Conservation (phyloP, 2,888 invertebrate genomes). For the Spialia ferax region DNA sequence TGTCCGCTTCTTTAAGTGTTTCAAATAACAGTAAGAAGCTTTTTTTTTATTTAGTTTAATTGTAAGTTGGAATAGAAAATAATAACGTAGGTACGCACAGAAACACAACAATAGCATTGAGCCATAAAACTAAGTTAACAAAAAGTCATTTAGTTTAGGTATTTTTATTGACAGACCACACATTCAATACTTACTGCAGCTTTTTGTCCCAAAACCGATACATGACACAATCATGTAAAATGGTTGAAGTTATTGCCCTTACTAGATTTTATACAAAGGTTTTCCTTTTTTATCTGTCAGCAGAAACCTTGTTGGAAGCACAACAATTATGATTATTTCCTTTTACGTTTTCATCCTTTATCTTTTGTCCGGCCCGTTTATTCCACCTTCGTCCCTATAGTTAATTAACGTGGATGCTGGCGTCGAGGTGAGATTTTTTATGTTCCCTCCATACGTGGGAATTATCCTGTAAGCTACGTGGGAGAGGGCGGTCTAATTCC, state of each 20-base stretch:
- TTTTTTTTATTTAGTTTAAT: too few relatives aligned
- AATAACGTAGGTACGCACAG: too few relatives aligned
- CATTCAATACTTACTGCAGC: too few relatives aligned
- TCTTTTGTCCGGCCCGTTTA: constrained; percentile 26
- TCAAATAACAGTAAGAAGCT: background rate
- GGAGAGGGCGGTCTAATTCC: constrained; percentile 30
- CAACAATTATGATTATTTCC: constrained; percentile 28
- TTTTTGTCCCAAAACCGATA: too few relatives aligned
- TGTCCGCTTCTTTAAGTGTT: background rate
- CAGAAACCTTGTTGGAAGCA: background rate
- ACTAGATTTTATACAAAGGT: background rate
- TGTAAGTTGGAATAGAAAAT: too few relatives aligned
- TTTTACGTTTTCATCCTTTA: constrained; percentile 20
- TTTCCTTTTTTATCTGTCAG: background rate
- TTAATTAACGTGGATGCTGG: constrained; percentile 30
- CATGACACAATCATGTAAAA: too few relatives aligned
- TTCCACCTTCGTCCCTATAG: constrained; percentile 26
- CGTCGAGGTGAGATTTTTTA: constrained; percentile 30
- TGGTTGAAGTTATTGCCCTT: too few relatives aligned
- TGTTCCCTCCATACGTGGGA: constrained; percentile 33
- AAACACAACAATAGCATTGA: too few relatives aligned
- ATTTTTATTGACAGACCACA: too few relatives aligned
- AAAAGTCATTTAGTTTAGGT: too few relatives aligned
- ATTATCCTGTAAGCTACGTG: constrained; percentile 34
- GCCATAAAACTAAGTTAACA: too few relatives aligned